phyloP scores from a whole-genome alignment of 2,113 vertebrate species.

The Bungarus multicinctus region DNA sequence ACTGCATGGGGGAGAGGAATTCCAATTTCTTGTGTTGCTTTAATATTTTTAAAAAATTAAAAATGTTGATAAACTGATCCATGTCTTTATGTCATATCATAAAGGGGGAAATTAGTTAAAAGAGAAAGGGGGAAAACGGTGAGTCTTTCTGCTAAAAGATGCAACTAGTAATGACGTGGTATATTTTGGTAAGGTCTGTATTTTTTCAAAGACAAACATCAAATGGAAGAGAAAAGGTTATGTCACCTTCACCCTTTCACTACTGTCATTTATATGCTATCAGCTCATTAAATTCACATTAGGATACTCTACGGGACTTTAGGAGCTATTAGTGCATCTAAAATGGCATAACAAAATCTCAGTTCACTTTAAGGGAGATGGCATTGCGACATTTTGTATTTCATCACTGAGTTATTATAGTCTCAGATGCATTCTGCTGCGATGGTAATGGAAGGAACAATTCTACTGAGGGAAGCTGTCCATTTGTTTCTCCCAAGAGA shows the following conservation, averaged over 20 bases:
- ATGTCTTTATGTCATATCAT: constrained; percentile 40
- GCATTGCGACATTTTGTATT: constrained; percentile 89
- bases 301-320: constrained; percentile 88
- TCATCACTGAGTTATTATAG: constrained; percentile 90
- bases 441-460: constrained; percentile 88
- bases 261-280: constrained; percentile 90
- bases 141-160: constrained; percentile 64
- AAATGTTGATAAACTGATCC: constrained; percentile 40
- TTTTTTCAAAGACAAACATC: constrained; percentile 82
- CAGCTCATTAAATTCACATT: constrained; percentile 99
- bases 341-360: constrained; percentile 90
- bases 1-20: constrained; percentile 34
- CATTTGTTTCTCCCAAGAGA: constrained; percentile 89
- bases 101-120: constrained; percentile 48
- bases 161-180: constrained; percentile 62
- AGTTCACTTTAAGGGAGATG: constrained; percentile 85
- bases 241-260: constrained; percentile 94
- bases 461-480: constrained; percentile 78
- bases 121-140: constrained; percentile 62
- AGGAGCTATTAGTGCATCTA: constrained; percentile 91
- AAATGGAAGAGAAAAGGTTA: constrained; percentile 83
- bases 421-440: constrained; percentile 83
- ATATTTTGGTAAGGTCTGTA: constrained; percentile 71
- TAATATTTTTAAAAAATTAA: constrained; percentile 29
- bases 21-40: constrained; percentile 57